Evolutionary conservation across 2,113 vertebrate species (phyloP).

Genomic region (Chloroceryle aenea): DNA sequence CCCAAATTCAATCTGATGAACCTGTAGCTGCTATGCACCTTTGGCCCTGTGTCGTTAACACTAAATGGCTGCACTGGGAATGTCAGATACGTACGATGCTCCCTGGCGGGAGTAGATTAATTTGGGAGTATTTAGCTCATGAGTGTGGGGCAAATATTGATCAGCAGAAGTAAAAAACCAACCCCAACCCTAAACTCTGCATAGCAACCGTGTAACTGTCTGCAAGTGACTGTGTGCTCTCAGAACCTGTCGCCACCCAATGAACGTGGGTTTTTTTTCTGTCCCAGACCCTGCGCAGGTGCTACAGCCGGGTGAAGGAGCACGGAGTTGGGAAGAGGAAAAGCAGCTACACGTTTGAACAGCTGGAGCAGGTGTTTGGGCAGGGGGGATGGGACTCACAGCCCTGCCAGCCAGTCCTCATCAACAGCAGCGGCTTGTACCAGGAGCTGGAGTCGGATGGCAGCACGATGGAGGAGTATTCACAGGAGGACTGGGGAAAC

Average conservation of each 20-base stretch:
- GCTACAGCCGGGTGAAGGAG: conserved; percentile 99
- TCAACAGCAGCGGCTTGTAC: conserved; percentile 98
- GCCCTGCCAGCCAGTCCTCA: conserved; percentile 95
- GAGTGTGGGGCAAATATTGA: conserved; percentile 11
- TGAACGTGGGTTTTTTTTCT: conserved; percentile 36
- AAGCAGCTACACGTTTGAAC: conserved; percentile 98
- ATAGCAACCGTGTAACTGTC: conserved; percentile 51
- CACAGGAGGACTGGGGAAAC: conserved; percentile 97
- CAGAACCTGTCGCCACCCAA: background rate
- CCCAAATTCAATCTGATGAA: background rate
- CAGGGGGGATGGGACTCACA: conserved; percentile 98
- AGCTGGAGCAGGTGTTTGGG: conserved; percentile 98
- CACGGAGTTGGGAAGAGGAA: conserved; percentile 97
- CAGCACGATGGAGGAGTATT: conserved; percentile 97
- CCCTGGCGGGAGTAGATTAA: conserved; percentile 58
- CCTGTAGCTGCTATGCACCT: background rate
- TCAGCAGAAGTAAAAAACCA: background rate
- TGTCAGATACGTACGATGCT: conserved; percentile 17
- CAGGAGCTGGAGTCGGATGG: conserved; percentile 97
- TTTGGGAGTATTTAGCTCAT: conserved; percentile 56
- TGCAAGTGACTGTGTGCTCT: conserved; percentile 20
- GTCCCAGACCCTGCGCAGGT: conserved; percentile 92
- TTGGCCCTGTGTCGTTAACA: background rate
- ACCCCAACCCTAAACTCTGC: background rate
- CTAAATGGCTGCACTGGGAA: background rate